Conservation (phyloP, 2,113 vertebrate species). For the Galeopterus variegatus region DNA sequence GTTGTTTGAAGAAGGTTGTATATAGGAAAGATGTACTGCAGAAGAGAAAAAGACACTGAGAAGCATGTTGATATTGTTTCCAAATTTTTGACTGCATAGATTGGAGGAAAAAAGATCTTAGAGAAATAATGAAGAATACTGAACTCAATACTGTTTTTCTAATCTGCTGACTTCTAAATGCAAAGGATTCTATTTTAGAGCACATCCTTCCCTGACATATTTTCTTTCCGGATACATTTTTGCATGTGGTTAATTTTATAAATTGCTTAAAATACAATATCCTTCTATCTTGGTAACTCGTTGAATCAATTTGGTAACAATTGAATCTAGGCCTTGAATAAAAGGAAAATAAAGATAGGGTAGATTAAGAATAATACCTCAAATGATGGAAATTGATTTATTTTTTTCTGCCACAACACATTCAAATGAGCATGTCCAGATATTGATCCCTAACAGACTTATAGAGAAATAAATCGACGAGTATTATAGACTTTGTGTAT, state of each 20-base stretch:
- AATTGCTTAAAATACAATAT: conserved; percentile 46
- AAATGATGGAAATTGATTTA: conserved; percentile 19
- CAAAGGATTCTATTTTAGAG: conserved; percentile 28
- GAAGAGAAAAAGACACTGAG: background rate
- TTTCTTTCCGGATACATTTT: conserved; percentile 48
- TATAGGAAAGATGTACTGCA: background rate
- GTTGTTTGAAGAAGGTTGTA: background rate
- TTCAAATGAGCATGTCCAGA: background rate
- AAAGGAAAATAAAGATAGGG: background rate
- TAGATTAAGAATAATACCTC: conserved; percentile 46
- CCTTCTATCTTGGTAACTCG: conserved; percentile 47
- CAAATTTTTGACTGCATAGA: background rate
- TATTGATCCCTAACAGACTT: background rate
- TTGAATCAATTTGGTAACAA: background rate
- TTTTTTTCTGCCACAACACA: background rate
- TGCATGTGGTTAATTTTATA: conserved; percentile 52
- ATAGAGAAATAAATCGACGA: background rate
- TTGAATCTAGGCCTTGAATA: conserved; percentile 38
- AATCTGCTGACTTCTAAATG: conserved; percentile 51
- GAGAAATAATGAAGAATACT: background rate
- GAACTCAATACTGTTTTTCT: background rate
- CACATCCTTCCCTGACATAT: conserved; percentile 23
- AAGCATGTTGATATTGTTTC: background rate
- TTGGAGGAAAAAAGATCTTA: background rate
- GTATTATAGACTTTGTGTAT: background rate